These are phyloP conservation scores for Caenorhabditis sp. DNA, from an alignment of 2,888 invertebrate genomes.

Conservation along the genomic window DNA sequence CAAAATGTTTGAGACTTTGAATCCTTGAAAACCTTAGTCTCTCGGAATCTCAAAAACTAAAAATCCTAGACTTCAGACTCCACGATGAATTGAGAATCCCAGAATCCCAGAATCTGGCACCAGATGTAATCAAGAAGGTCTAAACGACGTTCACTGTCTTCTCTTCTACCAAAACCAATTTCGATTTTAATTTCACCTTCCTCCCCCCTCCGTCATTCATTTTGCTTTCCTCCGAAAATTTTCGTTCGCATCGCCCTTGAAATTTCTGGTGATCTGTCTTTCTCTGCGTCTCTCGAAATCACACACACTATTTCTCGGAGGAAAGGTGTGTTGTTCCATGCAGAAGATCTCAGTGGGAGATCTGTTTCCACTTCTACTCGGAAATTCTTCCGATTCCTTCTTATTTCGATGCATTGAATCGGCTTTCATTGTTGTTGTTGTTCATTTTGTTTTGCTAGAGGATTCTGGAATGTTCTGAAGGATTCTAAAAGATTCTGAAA, in stretches of 20 bases:
- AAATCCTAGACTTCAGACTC: no score
- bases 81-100: no score
- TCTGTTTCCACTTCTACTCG: conserved; percentile 16
- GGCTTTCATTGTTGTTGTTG: conserved; percentile 7
- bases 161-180: not conserved
- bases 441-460: conserved; percentile 13
- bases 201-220: conserved; percentile 6
- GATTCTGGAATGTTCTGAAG: not conserved
- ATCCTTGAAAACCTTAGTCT: no score
- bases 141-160: not conserved
- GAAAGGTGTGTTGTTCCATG: conserved; percentile 44
- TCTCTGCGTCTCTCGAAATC: conserved; percentile 6
- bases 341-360: conserved; percentile 48
- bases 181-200: conserved; percentile 9
- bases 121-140: not conserved
- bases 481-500: not conserved
- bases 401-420: no score
- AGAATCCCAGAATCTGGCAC: conserved; percentile 10
- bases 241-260: conserved; percentile 58
- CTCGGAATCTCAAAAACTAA: not conserved
- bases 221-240: conserved; percentile 19
- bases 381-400: not conserved
- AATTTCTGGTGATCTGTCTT: conserved; percentile 30
- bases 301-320: not conserved
- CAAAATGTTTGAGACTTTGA: no score